Base-by-base conservation (phyloP, 2,888 invertebrate genomes). In the Cryptocheilus praepositus region DNA sequence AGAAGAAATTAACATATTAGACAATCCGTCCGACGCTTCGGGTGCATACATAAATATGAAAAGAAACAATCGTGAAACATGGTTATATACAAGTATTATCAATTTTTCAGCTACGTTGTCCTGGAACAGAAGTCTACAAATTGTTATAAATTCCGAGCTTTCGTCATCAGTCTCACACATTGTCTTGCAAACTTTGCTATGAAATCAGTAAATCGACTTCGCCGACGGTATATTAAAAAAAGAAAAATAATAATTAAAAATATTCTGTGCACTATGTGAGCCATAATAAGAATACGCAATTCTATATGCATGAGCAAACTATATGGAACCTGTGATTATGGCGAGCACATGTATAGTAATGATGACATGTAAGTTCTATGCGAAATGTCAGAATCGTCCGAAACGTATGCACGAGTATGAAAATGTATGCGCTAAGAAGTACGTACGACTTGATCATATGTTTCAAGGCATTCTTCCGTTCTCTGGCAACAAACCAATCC, bases 401-500 rank as follows among this genome's bases (percentile, higher is more conserved):
- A 11, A 7, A 36, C 36, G 7, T 36, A 36, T 11, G 8, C 13
- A 36, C 8, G 28, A 28, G 7, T 28, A 28, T 28, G 4, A 28
- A 7, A 28, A 36, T 36, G 13, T 11, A 7, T 36, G 11, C 11
- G 36, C 36, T 36, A 13, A 65, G 45, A 61, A 67, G 67, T 93
- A 97, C 98, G 92, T 96, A 99, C 98, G 98, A 94, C 94, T 98
- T 99, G 80, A 98, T 93, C 89, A 99, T 95, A 89, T 93, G 93
- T 90, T 95, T 97, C 86, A 99, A 92, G 84, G 98, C 98, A 82
- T 91, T 91, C 90, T 96, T 98, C 86, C 99, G 92, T 89, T 98
- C 98, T 85, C 99, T 92, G 77, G 97, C 96, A 87, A 97, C 93
- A 92, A 99, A 99, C 97, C 98, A 98, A 90, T 99, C 98, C 91